A percentile compares a stretch with the other conserved stretches of the same genome.
phyloP scores from a whole-genome alignment of 1,140 invertebrate species.

The Drosophila saltans region DNA sequence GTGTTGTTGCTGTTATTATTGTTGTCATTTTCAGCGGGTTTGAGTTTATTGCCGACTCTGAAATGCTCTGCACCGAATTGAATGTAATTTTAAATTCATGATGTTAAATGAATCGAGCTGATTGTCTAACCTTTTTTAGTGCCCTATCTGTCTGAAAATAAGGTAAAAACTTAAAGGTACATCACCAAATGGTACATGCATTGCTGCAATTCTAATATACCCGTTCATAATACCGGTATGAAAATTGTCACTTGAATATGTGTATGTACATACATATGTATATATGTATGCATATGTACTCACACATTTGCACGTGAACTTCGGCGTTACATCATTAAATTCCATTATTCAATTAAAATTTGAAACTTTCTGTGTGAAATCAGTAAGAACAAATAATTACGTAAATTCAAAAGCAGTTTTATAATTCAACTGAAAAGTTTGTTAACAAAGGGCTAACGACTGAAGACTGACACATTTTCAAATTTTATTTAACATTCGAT shows the following conservation, averaged over 20 bases:
- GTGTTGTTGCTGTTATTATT: conserved; percentile 44
- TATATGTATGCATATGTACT: background rate
- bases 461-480: too few species aligned
- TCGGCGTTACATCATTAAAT: conserved; percentile 60
- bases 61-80: background rate
- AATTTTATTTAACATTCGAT: too few species aligned
- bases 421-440: too few species aligned
- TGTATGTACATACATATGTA: conserved; percentile 12
- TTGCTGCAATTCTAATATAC: background rate
- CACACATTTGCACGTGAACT: conserved; percentile 14
- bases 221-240: background rate
- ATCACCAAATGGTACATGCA: too few species aligned
- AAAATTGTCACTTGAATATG: conserved; percentile 69
- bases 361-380: conserved; percentile 15
- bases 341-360: conserved; percentile 55
- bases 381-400: background rate
- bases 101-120: too few species aligned
- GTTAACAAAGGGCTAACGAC: too few species aligned
- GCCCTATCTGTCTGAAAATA: too few species aligned
- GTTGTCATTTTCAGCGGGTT: conserved; percentile 71
- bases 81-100: too few species aligned
- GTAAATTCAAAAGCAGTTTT: background rate
- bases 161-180: too few species aligned
- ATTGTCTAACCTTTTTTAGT: too few species aligned
- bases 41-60: conserved; percentile 51